Conservation (phyloP, 1,140 invertebrate genomes). For the Anastatus disparis region DNA sequence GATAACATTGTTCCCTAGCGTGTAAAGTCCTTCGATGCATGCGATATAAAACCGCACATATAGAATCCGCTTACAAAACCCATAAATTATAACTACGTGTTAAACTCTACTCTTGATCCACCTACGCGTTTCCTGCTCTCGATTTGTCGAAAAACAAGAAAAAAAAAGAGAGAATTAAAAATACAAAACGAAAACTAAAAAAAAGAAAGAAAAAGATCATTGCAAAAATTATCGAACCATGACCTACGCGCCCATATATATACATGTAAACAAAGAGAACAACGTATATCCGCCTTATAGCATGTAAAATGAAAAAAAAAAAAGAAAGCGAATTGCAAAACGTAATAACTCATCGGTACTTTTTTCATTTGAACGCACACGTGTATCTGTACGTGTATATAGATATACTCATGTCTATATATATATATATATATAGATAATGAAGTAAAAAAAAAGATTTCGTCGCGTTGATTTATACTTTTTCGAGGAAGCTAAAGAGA, state of each 20-base stretch:
- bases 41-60: neutral
- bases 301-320: no score
- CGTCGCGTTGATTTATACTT: slow-evolving; percentile 13
- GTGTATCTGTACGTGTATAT: neutral
- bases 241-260: no score
- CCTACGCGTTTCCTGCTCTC: neutral
- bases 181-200: no score
- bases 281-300: no score
- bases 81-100: neutral
- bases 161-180: neutral
- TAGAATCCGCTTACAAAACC: neutral
- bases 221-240: no score
- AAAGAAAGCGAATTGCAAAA: neutral
- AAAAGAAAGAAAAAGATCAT: no score
- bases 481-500: neutral
- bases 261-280: no score
- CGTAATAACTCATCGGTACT: slow-evolving; percentile 7
- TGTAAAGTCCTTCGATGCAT: no score
- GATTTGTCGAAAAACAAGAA: slow-evolving; percentile 6
- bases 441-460: neutral
- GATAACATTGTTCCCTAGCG: no score
- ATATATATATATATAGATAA: no score
- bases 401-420: no score
- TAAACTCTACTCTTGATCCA: neutral
- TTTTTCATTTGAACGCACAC: neutral